Evolutionary conservation across 35 echinoderm and acorn worm genomes (phyloP).

Genomic region (Diadema setosum): DNA sequence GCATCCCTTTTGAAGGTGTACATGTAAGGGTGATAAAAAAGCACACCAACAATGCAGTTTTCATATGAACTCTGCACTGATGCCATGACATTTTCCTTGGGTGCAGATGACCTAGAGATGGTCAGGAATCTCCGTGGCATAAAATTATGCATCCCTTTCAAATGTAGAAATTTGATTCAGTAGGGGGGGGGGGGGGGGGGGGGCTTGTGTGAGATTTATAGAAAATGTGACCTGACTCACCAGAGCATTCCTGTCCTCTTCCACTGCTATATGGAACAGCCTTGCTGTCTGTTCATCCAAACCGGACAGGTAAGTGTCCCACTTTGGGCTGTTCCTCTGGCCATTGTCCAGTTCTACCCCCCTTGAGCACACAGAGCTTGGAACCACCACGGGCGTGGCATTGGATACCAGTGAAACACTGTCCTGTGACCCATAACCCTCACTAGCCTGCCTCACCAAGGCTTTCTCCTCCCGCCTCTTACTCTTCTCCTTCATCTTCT

Average conservation of each 20-base stretch:
- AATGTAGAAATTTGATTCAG: no score
- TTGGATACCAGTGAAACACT: neutral
- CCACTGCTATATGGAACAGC: neutral
- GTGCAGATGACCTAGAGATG: no score
- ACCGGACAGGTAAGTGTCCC: neutral
- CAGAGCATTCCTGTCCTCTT: neutral
- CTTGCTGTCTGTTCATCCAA: neutral
- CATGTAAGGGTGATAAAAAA: no score
- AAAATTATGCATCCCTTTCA: no score
- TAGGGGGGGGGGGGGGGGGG: no score
- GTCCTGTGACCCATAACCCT: neutral
- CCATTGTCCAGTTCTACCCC: neutral
- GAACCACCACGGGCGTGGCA: neutral
- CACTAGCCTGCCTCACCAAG: neutral
- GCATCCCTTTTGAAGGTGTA: no score
- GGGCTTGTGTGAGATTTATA: no score
- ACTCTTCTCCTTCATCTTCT: neutral
- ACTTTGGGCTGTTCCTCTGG: neutral
- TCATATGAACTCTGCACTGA: no score
- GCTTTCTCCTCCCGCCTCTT: slow-evolving; percentile 30
- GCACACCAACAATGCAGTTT: no score
- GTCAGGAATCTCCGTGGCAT: no score
- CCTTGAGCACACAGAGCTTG: neutral
- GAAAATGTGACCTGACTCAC: no score
- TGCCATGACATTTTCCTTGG: no score